Percentiles rank a stretch among this genome's conserved stretches.
Conservation (phyloP, 53 echinoderm and acorn worm species). For the Patiria pectinifera region DNA sequence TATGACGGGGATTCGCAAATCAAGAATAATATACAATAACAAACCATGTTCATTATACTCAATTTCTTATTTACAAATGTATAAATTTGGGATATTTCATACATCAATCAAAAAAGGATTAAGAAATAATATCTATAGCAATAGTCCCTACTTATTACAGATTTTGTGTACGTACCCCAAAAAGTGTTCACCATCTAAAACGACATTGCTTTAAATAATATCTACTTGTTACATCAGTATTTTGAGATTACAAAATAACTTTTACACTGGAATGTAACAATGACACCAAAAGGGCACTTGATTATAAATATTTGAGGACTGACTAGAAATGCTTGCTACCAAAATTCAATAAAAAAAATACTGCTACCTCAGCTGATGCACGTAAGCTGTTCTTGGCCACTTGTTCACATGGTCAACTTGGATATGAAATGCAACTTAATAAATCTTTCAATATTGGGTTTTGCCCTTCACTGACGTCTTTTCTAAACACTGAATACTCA, state of each 20-base stretch:
- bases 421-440: too few species aligned
- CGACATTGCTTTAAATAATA: neutral
- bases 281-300: conserved; percentile 48
- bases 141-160: neutral
- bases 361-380: too few species aligned
- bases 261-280: conserved; percentile 61
- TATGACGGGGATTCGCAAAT: neutral
- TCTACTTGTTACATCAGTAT: neutral
- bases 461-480: too few species aligned
- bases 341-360: too few species aligned
- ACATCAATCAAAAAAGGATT: neutral
- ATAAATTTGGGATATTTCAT: neutral
- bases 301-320: neutral
- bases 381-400: too few species aligned
- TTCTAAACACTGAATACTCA: too few species aligned
- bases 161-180: neutral
- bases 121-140: neutral
- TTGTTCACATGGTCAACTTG: too few species aligned
- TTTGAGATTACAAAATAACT: conserved; percentile 14
- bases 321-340: too few species aligned
- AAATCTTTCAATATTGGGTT: too few species aligned
- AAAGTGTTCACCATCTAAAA: neutral
- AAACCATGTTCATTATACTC: neutral
- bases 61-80: neutral
- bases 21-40: neutral